These are phyloP conservation scores for Belonocnema kinseyi DNA, from an alignment of 1,140 invertebrate genomes.

Conservation along the genomic window DNA sequence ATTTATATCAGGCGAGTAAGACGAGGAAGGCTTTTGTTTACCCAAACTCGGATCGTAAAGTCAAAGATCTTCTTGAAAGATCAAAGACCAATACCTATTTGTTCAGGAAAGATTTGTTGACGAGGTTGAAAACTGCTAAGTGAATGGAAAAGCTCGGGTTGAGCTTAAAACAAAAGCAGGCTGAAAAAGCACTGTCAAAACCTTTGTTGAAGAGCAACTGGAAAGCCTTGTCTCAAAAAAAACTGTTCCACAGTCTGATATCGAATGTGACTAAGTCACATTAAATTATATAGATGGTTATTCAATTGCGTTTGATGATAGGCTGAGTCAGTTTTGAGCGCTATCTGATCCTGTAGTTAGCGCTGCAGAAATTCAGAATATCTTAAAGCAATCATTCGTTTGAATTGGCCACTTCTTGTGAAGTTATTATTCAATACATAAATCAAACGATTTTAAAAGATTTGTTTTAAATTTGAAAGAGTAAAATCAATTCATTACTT, in stretches of 20 bases:
- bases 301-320: slow-evolving; percentile 42
- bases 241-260: slow-evolving; percentile 34
- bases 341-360: slow-evolving; percentile 25
- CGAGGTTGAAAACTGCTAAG: slow-evolving; percentile 42
- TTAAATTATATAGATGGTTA: slow-evolving; percentile 41
- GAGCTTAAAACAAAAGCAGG: slow-evolving; percentile 25
- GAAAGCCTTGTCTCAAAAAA: slow-evolving; percentile 35
- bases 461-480: too few relatives aligned
- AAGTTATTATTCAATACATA: too few relatives aligned
- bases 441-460: too few relatives aligned
- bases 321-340: slow-evolving; percentile 3
- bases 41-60: slow-evolving; percentile 40
- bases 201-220: slow-evolving; percentile 41
- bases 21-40: slow-evolving; percentile 44
- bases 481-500: too few relatives aligned
- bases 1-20: slow-evolving; percentile 29
- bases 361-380: too few relatives aligned
- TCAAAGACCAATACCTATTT: too few relatives aligned
- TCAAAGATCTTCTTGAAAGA: slow-evolving; percentile 43
- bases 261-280: slow-evolving; percentile 42
- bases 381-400: too few relatives aligned
- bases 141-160: slow-evolving; percentile 44
- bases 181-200: not conserved
- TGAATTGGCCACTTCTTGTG: too few relatives aligned
- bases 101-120: too few relatives aligned